A percentile compares a stretch with the other conserved stretches of the same genome.
Evolutionary conservation across 2,797 vertebrate genomes (phyloP).

Genomic region (Crenuchus spilurus): DNA sequence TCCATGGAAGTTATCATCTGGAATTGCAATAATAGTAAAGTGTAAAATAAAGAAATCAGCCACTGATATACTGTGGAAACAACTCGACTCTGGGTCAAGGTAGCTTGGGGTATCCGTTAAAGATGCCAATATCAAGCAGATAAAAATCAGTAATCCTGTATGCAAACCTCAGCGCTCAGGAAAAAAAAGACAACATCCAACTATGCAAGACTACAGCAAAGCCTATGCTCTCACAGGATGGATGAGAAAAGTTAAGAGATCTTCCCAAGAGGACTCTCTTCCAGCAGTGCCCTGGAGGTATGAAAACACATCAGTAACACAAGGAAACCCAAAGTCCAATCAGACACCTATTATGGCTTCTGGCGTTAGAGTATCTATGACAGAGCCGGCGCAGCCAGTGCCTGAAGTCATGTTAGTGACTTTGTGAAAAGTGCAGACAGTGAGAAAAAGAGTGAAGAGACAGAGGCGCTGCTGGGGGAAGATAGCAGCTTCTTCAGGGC

Average conservation of each 20-base stretch:
- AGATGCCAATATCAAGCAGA: too few relatives aligned
- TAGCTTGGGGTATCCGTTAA: too few relatives aligned
- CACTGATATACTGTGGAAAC: too few relatives aligned
- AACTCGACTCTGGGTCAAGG: too few relatives aligned
- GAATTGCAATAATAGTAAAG: too few relatives aligned
- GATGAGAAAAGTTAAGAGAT: constrained; percentile 7
- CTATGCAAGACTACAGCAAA: background rate
- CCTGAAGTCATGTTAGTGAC: constrained; percentile 45
- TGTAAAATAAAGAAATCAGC: too few relatives aligned
- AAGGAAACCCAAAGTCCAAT: constrained; percentile 1
- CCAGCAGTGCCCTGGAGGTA: constrained; percentile 1
- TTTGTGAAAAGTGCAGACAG: constrained; percentile 43
- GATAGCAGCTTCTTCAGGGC: constrained; percentile 73
- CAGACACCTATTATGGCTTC: constrained; percentile 10
- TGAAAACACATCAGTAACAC: constrained; percentile 5
- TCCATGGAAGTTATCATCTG: too few relatives aligned
- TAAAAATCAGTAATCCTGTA: background rate
- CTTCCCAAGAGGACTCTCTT: constrained; percentile 3
- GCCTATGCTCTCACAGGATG: background rate
- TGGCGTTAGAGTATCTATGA: constrained; percentile 18
- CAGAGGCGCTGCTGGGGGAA: constrained; percentile 37
- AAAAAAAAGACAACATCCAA: background rate
- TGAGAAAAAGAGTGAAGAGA: constrained; percentile 58
- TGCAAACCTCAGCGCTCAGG: background rate
- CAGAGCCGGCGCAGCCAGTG: constrained; percentile 19